Base-by-base conservation (phyloP, 2,113 vertebrate species). In the Dendropsophus ebraccatus region DNA sequence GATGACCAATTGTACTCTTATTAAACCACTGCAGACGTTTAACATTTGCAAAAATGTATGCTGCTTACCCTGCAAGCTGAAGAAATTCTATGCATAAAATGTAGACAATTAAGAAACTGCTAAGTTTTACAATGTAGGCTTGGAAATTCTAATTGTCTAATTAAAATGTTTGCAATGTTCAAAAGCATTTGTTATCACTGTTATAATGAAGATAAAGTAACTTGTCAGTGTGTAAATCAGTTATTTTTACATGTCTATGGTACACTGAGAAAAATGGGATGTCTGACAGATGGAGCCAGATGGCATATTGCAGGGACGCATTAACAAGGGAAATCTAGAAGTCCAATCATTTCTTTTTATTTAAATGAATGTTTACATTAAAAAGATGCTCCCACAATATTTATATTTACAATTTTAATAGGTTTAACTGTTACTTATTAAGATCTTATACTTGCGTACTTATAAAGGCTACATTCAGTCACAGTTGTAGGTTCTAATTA, bases 221-320 rank as follows among this genome's bases (percentile, higher is more conserved):
- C 84, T 86, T 80, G 75, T 72, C 52, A 72, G 45, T 80, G 76
- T 80, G 84, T 80, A 86, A 86, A 86, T 86, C 84, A 80, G 84
- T 86, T 86, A 86, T 80, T 86, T 86, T 80, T 86, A 86, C 84
- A 86, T 69, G 54, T 86, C 62, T 80, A 73, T 80, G 84, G 84
- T 81, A 86, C 76, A 70, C 76, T 85, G 84, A 80, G 47, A 80
- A 86, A 80, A 86, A 86, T 80, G 60, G 78, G 69, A 80, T 80
- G 69, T 86, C 84, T 86, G 84, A 72, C 84, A 86, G 84, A 86
- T 86, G 84, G 84, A 86, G 84, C 84, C 84, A 86, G 84, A 86
- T 86, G 84, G 84, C 84, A 80, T 80, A 80, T 80, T 86, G 62
- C 84, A 86, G 50, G 49, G 60, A 86, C 65, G 65, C 84, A 86